Base-by-base conservation (phyloP, 2,113 vertebrate species). In the Amblyornis subalaris region DNA sequence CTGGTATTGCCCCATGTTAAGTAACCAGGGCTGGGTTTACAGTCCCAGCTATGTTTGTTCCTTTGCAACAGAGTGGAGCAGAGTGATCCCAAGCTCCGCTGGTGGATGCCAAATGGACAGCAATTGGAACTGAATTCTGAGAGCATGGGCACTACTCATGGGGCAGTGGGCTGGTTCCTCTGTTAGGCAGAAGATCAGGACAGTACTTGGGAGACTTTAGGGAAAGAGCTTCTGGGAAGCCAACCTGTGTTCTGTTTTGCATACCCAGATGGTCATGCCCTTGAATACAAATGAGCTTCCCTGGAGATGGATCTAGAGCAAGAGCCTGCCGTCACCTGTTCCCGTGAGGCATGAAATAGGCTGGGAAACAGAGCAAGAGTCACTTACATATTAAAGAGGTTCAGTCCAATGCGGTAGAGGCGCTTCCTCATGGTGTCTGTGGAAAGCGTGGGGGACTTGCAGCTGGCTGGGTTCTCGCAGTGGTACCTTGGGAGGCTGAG, bases 301-400 rank as follows among this genome's bases (percentile, higher is more conserved):
- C 25, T 8, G 8, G 36, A 74, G 44, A 71, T 21, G 18, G 69
- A 76, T 40, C 48, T 77, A 77, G 40, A 71, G 38, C 44, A 61
- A 78, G 26, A 82, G 7, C 24, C 24, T 91, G 36, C 33, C 25
- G 48, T 38, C 55, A 33, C 8, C 22, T 70, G 20, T 50, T 90
- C 33, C 36, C 40, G 47, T 45, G 70, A 94, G 38, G 35, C 42
- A 36, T 12, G 14, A 40, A 79, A 62, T 29, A 78, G 29, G 13
- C n/a, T 67, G 36, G 26, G 62, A 81, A 60, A 64, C 60, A 81
- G 67, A 74, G 57, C 36, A 80, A 33, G 14, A 94, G 71, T 13
- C 92, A 98, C 99, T 99, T 92, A 99, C 99, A 99, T 98, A 61
- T 99, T 99, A 85, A 99, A 99, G 91, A 99, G 99, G 96, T 99